Conservation (phyloP, 1,140 invertebrate species). For the Lordiphosa mommai region DNA sequence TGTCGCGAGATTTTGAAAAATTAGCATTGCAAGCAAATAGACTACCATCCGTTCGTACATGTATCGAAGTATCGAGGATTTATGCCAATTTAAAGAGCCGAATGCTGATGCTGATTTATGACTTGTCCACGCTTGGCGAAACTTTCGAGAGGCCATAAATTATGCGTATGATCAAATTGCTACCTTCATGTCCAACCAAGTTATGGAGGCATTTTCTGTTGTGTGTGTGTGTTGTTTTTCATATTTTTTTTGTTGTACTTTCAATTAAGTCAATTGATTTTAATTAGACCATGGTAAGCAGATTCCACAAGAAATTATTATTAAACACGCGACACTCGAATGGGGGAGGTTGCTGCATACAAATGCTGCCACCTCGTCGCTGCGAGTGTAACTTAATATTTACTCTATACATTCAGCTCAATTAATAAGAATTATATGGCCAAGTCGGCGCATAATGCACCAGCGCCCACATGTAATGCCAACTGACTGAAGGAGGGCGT, state of each 20-base stretch:
- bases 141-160: slow-evolving; percentile 41
- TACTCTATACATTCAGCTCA: slow-evolving; percentile 56
- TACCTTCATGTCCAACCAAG: slow-evolving; percentile 61
- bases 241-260: slow-evolving; percentile 58
- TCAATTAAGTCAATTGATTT: slow-evolving; percentile 77
- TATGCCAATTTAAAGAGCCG: slow-evolving; percentile 66
- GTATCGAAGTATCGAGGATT: slow-evolving; percentile 41
- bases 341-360: background rate
- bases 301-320: slow-evolving; percentile 72
- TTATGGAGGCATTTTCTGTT: slow-evolving; percentile 1
- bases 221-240: background rate
- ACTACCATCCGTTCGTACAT: slow-evolving; percentile 7
- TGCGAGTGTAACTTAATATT: slow-evolving; percentile 58
- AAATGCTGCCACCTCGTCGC: slow-evolving; percentile 35
- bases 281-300: slow-evolving; percentile 75
- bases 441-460: slow-evolving; percentile 56
- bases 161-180: slow-evolving; percentile 69
- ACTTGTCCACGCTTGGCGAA: slow-evolving; percentile 19
- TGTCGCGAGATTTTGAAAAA: slow-evolving; percentile 74
- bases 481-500: slow-evolving; percentile 42
- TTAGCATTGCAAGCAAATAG: slow-evolving; percentile 46
- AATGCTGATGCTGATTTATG: slow-evolving; percentile 64
- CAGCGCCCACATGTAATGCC: slow-evolving; percentile 66
- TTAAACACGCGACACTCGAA: slow-evolving; percentile 67
- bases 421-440: slow-evolving; percentile 70